Evolutionary conservation across 2,888 invertebrate genomes (phyloP).

Genomic region (Orthosia cruda): DNA sequence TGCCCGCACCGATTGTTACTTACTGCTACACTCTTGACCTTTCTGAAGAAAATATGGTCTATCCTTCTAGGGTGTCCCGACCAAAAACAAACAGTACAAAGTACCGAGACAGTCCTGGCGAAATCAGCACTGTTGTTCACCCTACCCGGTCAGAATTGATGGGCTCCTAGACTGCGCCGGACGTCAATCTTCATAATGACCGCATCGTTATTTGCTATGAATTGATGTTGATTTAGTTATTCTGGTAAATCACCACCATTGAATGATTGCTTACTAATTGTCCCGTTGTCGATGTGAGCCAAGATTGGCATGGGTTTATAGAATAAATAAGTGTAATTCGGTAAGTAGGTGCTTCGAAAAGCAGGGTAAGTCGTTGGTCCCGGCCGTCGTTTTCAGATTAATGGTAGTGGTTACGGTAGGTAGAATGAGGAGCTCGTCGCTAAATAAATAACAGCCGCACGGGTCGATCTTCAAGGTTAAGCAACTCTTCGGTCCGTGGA

Average conservation of each 20-base stretch:
- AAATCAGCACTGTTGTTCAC: background rate
- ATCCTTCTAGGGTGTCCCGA: background rate
- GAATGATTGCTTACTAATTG: slow-evolving; percentile 66
- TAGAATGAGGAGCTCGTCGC: too few species aligned
- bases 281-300: slow-evolving; percentile 19
- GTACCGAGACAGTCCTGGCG: slow-evolving; percentile 37
- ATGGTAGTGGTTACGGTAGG: too few species aligned
- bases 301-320: slow-evolving; percentile 31
- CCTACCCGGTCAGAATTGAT: slow-evolving; percentile 78
- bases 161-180: slow-evolving; percentile 71
- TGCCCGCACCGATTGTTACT: background rate
- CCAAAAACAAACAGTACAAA: background rate
- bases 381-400: too few species aligned
- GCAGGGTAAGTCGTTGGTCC: too few species aligned
- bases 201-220: slow-evolving; percentile 73
- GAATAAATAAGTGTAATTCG: background rate
- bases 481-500: too few species aligned
- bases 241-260: slow-evolving; percentile 65
- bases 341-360: too few species aligned
- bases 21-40: too few species aligned
- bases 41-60: background rate
- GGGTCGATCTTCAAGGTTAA: too few species aligned
- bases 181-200: slow-evolving; percentile 85
- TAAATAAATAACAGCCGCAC: too few species aligned
- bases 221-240: slow-evolving; percentile 72